Evolutionary conservation across 2,888 invertebrate genomes (phyloP).

Genomic region (Itoplectis maculator): DNA sequence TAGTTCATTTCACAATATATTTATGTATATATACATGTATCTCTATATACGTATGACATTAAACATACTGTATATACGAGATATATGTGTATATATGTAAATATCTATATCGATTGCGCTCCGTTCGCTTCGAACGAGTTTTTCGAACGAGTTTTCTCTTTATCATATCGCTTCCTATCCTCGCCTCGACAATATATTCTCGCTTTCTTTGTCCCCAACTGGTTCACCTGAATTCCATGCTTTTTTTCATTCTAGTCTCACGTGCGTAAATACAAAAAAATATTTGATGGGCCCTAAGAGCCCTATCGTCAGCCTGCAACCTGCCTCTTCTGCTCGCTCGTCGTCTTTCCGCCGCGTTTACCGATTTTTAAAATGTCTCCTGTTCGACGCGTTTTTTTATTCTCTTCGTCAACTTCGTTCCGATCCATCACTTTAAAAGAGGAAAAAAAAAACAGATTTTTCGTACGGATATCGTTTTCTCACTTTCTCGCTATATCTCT

Average conservation of each 20-base stretch:
- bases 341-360: not conserved
- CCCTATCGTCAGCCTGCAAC: slow-evolving; percentile 39
- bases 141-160: slow-evolving; percentile 31
- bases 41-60: slow-evolving; percentile 51
- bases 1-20: slow-evolving; percentile 75
- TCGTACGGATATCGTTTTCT: slow-evolving; percentile 30
- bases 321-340: slow-evolving; percentile 6
- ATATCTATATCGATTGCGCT: slow-evolving; percentile 56
- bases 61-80: slow-evolving; percentile 59
- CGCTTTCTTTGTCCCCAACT: not conserved
- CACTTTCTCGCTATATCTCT: not conserved
- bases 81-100: slow-evolving; percentile 65
- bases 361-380: not conserved
- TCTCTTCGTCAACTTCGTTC: not conserved
- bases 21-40: slow-evolving; percentile 63
- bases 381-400: slow-evolving; percentile 6
- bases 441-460: slow-evolving; percentile 27
- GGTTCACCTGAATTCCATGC: slow-evolving; percentile 4
- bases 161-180: slow-evolving; percentile 54
- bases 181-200: slow-evolving; percentile 49
- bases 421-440: slow-evolving; percentile 11
- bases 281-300: slow-evolving; percentile 43
- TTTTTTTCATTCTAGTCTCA: slow-evolving; percentile 53
- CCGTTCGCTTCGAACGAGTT: slow-evolving; percentile 43
- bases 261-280: slow-evolving; percentile 54